Evolutionary conservation across 2,113 vertebrate genomes (phyloP).

Genomic region (Eublepharis macularius): DNA sequence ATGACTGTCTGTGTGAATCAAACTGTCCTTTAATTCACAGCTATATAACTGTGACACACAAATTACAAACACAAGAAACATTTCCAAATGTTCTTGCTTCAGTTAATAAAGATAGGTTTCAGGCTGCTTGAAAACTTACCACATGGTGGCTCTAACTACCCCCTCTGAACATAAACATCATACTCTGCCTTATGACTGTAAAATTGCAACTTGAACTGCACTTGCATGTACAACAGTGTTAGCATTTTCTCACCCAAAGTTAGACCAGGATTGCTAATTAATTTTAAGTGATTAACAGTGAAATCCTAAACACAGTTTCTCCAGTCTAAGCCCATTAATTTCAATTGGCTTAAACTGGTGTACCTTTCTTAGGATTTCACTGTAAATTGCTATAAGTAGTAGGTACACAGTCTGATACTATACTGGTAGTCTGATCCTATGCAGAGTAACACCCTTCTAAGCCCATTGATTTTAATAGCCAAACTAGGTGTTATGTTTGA

Average conservation of each 20-base stretch:
- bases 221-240: not conserved
- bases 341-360: no score
- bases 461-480: no score
- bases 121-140: not conserved
- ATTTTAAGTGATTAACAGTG: not conserved
- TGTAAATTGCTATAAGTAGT: not conserved
- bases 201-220: not conserved
- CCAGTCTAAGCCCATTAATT: no score
- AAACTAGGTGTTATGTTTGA: no score
- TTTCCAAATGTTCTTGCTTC: slow-evolving; percentile 49
- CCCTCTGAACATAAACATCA: not conserved
- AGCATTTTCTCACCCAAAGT: not conserved
- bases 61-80: slow-evolving; percentile 19
- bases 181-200: not conserved
- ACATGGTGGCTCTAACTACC: not conserved
- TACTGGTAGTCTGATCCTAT: not conserved
- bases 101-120: slow-evolving; percentile 33
- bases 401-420: not conserved
- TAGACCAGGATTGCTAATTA: not conserved
- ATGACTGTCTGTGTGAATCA: slow-evolving; percentile 40
- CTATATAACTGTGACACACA: slow-evolving; percentile 26
- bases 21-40: slow-evolving; percentile 45
- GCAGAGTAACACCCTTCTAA: no score
- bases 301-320: no score
- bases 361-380: no score